Conservation (phyloP, 2,797 vertebrate species). For the Acanthurus leucopareius region DNA sequence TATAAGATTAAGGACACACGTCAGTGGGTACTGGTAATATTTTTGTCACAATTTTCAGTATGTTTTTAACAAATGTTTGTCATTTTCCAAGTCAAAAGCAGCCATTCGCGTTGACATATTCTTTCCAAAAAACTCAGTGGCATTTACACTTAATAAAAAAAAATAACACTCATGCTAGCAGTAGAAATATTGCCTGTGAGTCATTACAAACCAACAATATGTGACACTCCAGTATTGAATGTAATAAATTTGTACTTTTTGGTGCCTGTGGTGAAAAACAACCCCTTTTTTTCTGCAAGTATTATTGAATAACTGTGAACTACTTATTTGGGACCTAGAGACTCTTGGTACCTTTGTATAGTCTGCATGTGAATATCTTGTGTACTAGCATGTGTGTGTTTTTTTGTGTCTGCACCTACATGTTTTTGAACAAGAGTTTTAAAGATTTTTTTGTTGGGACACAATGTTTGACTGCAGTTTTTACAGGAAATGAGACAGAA, state of each 20-base stretch:
- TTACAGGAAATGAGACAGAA: neutral
- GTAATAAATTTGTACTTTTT: slow-evolving; percentile 68
- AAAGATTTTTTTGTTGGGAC: slow-evolving; percentile 39
- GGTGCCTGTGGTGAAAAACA: slow-evolving; percentile 67
- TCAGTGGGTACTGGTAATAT: neutral
- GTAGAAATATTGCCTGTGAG: neutral
- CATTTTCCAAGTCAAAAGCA: neutral
- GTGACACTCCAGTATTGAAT: slow-evolving; percentile 62
- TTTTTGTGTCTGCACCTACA: slow-evolving; percentile 41
- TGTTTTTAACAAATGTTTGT: neutral
- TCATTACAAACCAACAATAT: slow-evolving; percentile 8
- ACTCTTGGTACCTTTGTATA: slow-evolving; percentile 38
- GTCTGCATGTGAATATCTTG: slow-evolving; percentile 67
- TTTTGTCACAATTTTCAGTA: neutral
- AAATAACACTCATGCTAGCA: neutral
- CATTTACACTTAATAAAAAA: neutral
- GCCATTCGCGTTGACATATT: neutral
- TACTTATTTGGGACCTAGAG: slow-evolving; percentile 11
- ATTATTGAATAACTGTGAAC: slow-evolving; percentile 34
- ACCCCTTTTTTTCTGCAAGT: slow-evolving; percentile 7
- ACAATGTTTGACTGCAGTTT: slow-evolving; percentile 29
- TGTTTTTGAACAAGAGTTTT: slow-evolving; percentile 29
- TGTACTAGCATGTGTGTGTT: slow-evolving; percentile 48
- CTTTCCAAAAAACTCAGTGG: slow-evolving; percentile 2
- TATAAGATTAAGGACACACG: neutral